phyloP scores from a whole-genome alignment of 2,113 vertebrate genomes.

The Elaphurus davidianus region DNA sequence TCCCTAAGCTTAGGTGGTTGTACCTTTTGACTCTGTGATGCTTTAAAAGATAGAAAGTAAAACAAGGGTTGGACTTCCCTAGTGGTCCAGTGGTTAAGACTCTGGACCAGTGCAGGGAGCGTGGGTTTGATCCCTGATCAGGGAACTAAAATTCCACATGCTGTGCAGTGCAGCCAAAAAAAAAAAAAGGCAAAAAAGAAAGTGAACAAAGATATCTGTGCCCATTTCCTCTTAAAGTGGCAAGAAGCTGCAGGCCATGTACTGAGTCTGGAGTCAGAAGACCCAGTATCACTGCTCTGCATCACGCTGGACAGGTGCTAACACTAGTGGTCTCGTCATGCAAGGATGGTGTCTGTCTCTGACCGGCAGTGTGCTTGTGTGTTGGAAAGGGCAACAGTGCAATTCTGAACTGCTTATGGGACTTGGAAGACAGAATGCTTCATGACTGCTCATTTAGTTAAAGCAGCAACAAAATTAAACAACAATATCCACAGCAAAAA shows the following conservation, averaged over 20 bases:
- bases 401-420: background rate
- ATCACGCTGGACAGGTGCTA: background rate
- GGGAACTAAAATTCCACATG: background rate
- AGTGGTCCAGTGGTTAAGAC: background rate
- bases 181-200: background rate
- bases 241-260: background rate
- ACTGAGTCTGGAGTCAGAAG: background rate
- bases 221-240: background rate
- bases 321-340: background rate
- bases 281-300: rapidly evolving
- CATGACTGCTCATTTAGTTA: background rate
- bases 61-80: background rate
- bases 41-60: background rate
- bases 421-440: background rate
- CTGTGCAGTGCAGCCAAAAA: background rate
- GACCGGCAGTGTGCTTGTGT: background rate
- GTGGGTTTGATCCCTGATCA: background rate
- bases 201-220: background rate
- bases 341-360: background rate
- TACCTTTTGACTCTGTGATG: background rate
- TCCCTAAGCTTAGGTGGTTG: too few species aligned
- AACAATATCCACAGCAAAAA: background rate
- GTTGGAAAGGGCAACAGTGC: background rate
- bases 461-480: background rate
- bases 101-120: background rate